These are phyloP conservation scores for Pangasius larnaudii DNA, from an alignment of 2,797 vertebrate species.

Conservation along the genomic window DNA sequence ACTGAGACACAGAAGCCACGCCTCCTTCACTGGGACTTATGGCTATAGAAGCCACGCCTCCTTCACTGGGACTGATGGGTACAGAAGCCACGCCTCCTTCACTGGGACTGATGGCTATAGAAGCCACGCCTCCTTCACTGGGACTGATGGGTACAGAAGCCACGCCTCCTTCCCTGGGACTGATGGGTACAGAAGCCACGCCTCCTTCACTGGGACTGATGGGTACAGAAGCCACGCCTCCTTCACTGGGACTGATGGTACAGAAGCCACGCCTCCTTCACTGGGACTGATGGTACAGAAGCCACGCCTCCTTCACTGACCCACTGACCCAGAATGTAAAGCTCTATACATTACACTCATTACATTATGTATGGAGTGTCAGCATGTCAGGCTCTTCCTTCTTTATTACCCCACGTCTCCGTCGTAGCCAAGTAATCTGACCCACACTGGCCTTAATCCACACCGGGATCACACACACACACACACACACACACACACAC, in stretches of 20 bases:
- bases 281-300: neutral
- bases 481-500: neutral
- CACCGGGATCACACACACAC: neutral
- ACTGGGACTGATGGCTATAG: neutral
- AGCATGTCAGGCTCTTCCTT: neutral
- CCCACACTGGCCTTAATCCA: neutral
- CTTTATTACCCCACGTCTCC: constrained; percentile 1
- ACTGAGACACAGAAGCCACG: neutral
- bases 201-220: neutral
- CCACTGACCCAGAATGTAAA: constrained; percentile 2
- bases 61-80: neutral
- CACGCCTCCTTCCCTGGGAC: neutral
- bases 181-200: neutral
- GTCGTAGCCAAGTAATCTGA: constrained; percentile 26
- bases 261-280: neutral
- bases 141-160: neutral
- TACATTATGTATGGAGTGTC: too few species aligned
- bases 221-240: neutral
- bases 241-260: neutral
- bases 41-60: too few species aligned
- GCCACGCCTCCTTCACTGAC: neutral
- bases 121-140: neutral
- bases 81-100: neutral
- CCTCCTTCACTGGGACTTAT: too few species aligned
- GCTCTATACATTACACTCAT: neutral